phyloP scores from a whole-genome alignment of 1,140 invertebrate genomes.

The Linepithema humile region DNA sequence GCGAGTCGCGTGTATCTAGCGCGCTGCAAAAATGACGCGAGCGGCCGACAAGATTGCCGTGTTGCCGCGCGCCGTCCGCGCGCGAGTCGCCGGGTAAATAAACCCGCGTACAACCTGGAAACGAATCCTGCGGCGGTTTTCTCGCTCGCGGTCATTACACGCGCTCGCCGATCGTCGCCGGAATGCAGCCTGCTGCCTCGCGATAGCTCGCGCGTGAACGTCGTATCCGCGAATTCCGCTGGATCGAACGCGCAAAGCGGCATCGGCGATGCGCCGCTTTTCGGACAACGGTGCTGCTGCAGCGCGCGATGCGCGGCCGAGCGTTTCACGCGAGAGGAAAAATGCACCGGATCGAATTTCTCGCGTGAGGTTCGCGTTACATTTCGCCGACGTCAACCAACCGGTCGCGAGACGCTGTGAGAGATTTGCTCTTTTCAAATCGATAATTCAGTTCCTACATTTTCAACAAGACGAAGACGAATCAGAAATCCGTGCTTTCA shows the following conservation, averaged over 20 bases:
- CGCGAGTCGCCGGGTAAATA: background rate
- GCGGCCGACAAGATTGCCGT: background rate
- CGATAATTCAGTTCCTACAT: background rate
- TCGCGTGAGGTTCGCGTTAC: background rate
- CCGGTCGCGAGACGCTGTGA: background rate
- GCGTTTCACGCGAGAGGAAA: background rate
- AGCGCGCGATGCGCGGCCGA: background rate
- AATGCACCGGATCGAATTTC: conserved; percentile 3
- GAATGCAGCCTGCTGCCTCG: conserved; percentile 38
- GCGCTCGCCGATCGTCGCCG: conserved; percentile 26
- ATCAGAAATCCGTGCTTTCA: background rate
- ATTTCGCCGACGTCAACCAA: background rate
- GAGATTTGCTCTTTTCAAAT: background rate
- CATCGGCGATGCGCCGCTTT: background rate
- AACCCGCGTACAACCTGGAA: conserved; percentile 39
- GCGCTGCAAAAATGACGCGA: conserved; percentile 11
- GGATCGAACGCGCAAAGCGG: no score
- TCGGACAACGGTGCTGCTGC: background rate
- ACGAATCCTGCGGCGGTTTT: conserved; percentile 50
- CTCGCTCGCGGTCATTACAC: conserved; percentile 10
- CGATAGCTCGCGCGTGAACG: conserved; percentile 31
- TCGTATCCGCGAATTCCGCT: conserved; percentile 40
- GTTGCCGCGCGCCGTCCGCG: background rate
- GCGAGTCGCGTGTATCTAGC: background rate
- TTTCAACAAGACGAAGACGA: background rate